Base-by-base conservation (phyloP, 2,113 vertebrate genomes). In the Passerina amoena region DNA sequence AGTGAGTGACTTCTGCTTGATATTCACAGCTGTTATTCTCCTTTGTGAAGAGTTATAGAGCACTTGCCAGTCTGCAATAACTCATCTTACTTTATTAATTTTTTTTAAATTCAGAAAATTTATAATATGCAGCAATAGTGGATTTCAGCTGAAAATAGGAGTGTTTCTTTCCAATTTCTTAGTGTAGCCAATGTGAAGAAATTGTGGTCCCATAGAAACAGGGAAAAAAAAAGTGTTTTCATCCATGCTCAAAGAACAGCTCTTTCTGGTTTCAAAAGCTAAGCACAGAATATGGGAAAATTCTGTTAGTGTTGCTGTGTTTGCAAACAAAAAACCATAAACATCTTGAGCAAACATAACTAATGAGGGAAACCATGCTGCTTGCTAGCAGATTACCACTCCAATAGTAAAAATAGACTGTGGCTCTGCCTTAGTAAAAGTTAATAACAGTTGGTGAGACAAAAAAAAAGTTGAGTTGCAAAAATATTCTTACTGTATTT, bases 261-360 rank as follows among this genome's bases (percentile, higher is more conserved):
- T 73, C 57, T 79, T 86, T 63, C 53, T 80, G 25, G 33, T 28
- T 94, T 81, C 45, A 83, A 42, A 91, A 66, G 21, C 64, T 71
- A 94, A 54, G 27, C 73, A 65, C 3, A 71, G 38, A 82, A 23
- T 71, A 64, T 57, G 54, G 48, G 45, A 69, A 71, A 72, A 61
- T 71, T 56, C 80, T 0, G 0, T 68, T 91, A 54, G 64, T 8
- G 16, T 68, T 60, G 21, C 61, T 84, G 12, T 84, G 77, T 95
- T 96, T 97, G 75, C 68, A 93, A 90, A 92, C 92, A 97, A 71
- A 80, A 75, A 69, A 30, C 2, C 70, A 77, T 44, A 91, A 94
- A 75, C 79, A 86, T 84, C 61, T 88, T 79, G 61, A 94, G 77
- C 38, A 94, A 95, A 82, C 54, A 80, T 63, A 95, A 73, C 21